These are phyloP conservation scores for Leguminivora glycinivorella DNA, from an alignment of 1,140 invertebrate species.

Conservation along the genomic window DNA sequence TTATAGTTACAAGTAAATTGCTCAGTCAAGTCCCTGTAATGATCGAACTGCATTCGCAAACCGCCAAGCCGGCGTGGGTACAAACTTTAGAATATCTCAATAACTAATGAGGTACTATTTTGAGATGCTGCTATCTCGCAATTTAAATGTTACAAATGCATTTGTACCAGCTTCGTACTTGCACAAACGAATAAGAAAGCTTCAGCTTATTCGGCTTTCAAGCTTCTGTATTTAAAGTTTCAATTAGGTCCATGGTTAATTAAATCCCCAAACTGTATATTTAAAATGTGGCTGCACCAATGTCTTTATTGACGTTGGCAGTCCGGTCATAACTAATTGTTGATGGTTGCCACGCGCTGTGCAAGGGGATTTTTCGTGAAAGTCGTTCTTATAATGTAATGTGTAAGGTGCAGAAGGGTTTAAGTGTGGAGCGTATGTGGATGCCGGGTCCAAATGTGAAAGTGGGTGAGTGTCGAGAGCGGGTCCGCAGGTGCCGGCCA, in stretches of 20 bases:
- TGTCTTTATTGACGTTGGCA: conserved; percentile 17
- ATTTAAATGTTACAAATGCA: conserved; percentile 15
- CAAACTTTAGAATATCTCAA: conserved; percentile 17
- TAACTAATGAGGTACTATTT: conserved; percentile 40
- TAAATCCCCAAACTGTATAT: neutral
- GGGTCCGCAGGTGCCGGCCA: conserved; percentile 55
- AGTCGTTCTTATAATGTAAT: neutral
- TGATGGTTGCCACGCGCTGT: conserved; percentile 21
- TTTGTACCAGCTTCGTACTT: conserved; percentile 19
- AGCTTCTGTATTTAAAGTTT: too few species aligned
- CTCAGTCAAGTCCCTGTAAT: conserved; percentile 63
- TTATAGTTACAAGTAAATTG: conserved; percentile 68
- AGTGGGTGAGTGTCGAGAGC: conserved; percentile 55
- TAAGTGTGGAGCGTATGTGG: conserved; percentile 26
- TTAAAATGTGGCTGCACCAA: conserved; percentile 21
- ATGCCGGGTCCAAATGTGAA: conserved; percentile 44
- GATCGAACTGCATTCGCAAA: conserved; percentile 38
- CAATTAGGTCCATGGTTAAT: conserved; percentile 12
- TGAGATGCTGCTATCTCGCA: conserved; percentile 37
- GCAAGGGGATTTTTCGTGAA: neutral
- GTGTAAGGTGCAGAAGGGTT: conserved; percentile 21
- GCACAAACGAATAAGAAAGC: neutral
- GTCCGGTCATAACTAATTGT: conserved; percentile 22
- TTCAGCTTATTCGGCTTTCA: neutral
- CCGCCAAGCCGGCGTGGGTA: neutral